Base-by-base conservation (phyloP, 2,113 vertebrate genomes). In the Pelodiscus sinensis region DNA sequence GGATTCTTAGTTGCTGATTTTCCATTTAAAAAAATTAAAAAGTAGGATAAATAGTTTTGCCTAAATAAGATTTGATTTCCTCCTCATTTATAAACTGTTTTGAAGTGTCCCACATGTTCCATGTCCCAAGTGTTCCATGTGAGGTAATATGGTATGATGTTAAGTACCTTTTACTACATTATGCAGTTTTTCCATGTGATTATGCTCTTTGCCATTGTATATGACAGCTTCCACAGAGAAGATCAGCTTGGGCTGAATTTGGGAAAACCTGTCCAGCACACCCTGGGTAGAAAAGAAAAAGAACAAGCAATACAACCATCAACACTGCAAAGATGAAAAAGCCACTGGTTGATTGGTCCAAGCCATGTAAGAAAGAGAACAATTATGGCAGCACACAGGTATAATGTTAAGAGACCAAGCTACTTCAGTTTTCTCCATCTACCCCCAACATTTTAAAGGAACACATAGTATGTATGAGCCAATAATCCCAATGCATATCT, bases 181-280 rank as follows among this genome's bases (percentile, higher is more conserved):
- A 84, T 94, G 98, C 75, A 99, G 98, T 94, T 99, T 99, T 55
- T 99, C 99, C 98, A 99, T 92, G 97, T 99, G 99, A 92, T 98
- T 97, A 2, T 99, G 99, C 10, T 98, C 97, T 96, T 99, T 99
- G 94, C 99, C 98, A 3, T 99, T 99, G 97, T 99, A 99, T 75
- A 99, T 91, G 25, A 99, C 99, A 1, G 99, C 99, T 73, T 99
- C 98, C 1, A 99, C 99, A 0, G 99, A 99, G 96, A 99, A 99
- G 94, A 99, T 98, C 56, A 99, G 95, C 89, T 99, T 99, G 3
- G 99, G 99, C 95, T 99, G 99, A 90, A 99, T 99, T 92, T 99
- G 99, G 75, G 99, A 99, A 93, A 99, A 98, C 35, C 99, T 98
- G 97, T 99, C 99, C 88, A 99, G 98, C 0, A 99, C 99, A 1